These are phyloP conservation scores for Aphidius gifuensis DNA, from an alignment of 1,140 invertebrate genomes.

Conservation along the genomic window DNA sequence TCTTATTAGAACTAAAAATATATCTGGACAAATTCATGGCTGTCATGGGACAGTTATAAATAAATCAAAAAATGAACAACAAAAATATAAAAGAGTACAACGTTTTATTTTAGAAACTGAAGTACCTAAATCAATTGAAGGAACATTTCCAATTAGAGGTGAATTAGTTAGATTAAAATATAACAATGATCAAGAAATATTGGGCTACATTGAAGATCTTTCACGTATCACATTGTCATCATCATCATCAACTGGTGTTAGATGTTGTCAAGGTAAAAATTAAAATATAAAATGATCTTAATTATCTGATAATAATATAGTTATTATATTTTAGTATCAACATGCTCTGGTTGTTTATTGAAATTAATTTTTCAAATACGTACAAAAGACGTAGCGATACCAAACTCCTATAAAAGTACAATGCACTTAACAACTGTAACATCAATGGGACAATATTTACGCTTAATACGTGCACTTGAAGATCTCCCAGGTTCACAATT, in stretches of 20 bases:
- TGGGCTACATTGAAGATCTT: background rate
- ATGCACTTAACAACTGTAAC: background rate
- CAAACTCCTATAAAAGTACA: background rate
- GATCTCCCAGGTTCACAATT: background rate
- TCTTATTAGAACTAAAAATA: too few relatives aligned
- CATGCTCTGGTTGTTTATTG: background rate
- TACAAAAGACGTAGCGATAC: too few relatives aligned
- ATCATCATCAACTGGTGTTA: too few relatives aligned
- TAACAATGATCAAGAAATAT: background rate
- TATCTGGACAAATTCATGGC: too few relatives aligned
- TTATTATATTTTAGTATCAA: background rate
- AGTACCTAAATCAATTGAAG: background rate
- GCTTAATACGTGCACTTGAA: background rate
- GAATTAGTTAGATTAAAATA: conserved; percentile 1
- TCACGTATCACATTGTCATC: background rate
- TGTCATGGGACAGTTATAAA: too few relatives aligned
- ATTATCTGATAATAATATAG: too few relatives aligned
- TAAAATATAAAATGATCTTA: too few relatives aligned
- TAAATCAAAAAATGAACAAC: background rate
- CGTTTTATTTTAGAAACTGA: background rate
- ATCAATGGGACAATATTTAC: background rate
- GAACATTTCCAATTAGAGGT: background rate
- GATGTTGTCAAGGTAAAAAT: too few relatives aligned
- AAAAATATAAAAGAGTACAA: background rate
- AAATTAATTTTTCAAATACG: background rate